Evolutionary conservation across 1,140 invertebrate genomes (phyloP).

Genomic region (Tetramorium alpestre): DNA sequence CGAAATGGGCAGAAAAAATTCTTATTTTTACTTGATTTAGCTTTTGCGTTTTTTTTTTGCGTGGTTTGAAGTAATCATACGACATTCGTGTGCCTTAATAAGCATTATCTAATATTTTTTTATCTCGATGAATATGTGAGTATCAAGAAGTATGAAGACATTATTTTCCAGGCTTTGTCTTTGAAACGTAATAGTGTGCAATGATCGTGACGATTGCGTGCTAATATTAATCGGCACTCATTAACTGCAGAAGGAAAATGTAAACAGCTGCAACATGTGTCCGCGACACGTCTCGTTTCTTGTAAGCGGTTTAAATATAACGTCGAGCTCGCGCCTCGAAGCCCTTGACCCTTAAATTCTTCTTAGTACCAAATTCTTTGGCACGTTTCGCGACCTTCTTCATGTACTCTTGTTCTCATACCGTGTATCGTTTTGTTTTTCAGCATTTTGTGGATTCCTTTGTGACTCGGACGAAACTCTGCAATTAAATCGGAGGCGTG

Average conservation of each 20-base stretch:
- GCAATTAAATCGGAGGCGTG: background rate
- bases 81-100: background rate
- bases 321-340: constrained; percentile 20
- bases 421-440: constrained; percentile 24
- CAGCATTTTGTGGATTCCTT: constrained; percentile 34
- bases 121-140: background rate
- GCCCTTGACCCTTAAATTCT: constrained; percentile 59
- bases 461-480: background rate
- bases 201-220: constrained; percentile 42
- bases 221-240: constrained; percentile 49
- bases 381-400: constrained; percentile 20
- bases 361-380: constrained; percentile 25
- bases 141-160: background rate
- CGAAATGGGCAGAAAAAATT: background rate
- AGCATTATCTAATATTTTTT: constrained; percentile 14
- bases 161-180: background rate
- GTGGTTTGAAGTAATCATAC: background rate
- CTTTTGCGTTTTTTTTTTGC: background rate
- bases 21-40: background rate
- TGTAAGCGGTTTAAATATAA: constrained; percentile 54
- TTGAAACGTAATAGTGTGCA: background rate
- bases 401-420: constrained; percentile 35
- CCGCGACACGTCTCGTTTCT: constrained; percentile 3
- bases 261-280: constrained; percentile 50
- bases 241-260: constrained; percentile 50